Evolutionary conservation across 2,113 vertebrate genomes (phyloP).

Genomic region (Anolis carolinensis): DNA sequence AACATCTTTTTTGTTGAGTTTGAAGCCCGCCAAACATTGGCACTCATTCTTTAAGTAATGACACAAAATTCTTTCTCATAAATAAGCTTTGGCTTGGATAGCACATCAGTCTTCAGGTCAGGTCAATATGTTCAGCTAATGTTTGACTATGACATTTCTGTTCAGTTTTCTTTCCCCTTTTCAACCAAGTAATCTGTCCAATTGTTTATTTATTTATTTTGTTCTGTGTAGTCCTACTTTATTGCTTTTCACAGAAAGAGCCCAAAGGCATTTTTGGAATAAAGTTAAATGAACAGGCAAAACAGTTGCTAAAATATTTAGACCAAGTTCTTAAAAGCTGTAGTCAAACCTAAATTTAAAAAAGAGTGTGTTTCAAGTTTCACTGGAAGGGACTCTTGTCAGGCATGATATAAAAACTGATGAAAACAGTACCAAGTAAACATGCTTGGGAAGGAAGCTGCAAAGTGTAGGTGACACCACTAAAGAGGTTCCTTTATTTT

Average conservation of each 20-base stretch:
- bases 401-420: not conserved
- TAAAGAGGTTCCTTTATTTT: not conserved
- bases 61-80: slow-evolving; percentile 37
- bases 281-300: not conserved
- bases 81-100: slow-evolving; percentile 49
- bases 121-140: slow-evolving; percentile 50
- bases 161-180: slow-evolving; percentile 48
- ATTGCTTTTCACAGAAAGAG: not conserved
- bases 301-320: not conserved
- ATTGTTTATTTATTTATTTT: not conserved
- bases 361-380: not conserved
- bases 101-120: slow-evolving; percentile 44
- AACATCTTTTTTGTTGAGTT: too few relatives aligned
- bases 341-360: not conserved
- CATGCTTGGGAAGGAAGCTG: not conserved
- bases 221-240: not conserved
- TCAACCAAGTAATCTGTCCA: slow-evolving; percentile 39
- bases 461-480: too few relatives aligned
- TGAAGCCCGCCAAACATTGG: too few relatives aligned
- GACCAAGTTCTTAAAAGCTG: not conserved
- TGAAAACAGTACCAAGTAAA: not conserved
- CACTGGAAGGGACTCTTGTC: not conserved
- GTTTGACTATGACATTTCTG: slow-evolving; percentile 47
- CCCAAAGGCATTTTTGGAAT: not conserved
- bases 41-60: slow-evolving; percentile 47